These are phyloP conservation scores for Philaenus spumarius DNA, from an alignment of 1,140 invertebrate species.

Conservation along the genomic window DNA sequence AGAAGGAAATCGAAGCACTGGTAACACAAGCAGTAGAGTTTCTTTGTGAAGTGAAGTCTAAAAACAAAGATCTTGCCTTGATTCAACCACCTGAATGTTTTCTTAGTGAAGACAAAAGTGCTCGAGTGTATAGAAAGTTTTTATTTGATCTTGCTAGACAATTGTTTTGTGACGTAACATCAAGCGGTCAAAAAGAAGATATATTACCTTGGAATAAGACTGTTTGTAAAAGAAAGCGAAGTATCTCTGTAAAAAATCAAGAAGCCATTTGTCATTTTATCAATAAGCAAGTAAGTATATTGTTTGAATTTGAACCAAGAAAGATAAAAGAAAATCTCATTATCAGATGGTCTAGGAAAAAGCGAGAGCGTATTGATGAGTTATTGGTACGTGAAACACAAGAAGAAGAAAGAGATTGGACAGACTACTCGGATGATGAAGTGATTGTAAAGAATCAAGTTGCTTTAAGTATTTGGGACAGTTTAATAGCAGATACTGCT, in stretches of 20 bases:
- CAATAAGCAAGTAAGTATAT: constrained; percentile 43
- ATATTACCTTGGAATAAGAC: constrained; percentile 49
- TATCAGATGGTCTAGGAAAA: constrained; percentile 59
- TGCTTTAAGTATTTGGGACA: constrained; percentile 54
- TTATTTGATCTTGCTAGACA: constrained; percentile 60
- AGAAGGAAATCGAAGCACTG: constrained; percentile 43
- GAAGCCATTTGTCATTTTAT: too few species aligned
- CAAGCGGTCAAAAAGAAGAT: constrained; percentile 40
- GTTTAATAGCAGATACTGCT: constrained; percentile 54
- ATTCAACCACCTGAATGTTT: constrained; percentile 40
- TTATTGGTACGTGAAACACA: constrained; percentile 59
- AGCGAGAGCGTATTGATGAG: constrained; percentile 64
- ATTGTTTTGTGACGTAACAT: constrained; percentile 46
- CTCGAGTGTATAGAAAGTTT: constrained; percentile 44
- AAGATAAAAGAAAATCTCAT: constrained; percentile 49
- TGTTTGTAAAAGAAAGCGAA: constrained; percentile 6
- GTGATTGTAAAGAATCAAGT: constrained; percentile 59
- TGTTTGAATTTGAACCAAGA: constrained; percentile 51
- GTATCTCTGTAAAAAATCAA: too few species aligned
- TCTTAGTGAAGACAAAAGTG: constrained; percentile 38
- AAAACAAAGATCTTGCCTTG: constrained; percentile 39
- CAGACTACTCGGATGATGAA: constrained; percentile 63
- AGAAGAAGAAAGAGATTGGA: constrained; percentile 63
- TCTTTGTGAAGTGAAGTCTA: constrained; percentile 34
- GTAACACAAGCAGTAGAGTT: constrained; percentile 41